Conservation (phyloP, 2,888 invertebrate genomes). For the Tenthredo amoena region DNA sequence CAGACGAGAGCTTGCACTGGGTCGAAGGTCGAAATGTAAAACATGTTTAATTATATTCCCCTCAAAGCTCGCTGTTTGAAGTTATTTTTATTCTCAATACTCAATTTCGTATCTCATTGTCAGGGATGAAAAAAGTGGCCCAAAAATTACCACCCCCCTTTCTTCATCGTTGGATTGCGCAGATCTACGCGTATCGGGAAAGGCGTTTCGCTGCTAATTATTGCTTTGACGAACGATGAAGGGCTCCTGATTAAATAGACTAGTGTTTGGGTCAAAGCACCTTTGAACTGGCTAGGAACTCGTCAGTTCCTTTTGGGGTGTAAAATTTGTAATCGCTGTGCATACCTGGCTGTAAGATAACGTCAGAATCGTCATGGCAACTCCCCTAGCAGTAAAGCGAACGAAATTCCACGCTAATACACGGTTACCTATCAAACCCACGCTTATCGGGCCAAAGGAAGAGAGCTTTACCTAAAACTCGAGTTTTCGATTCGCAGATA, state of each 20-base stretch:
- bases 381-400: constrained; percentile 55
- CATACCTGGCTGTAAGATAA: constrained; percentile 52
- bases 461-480: neutral
- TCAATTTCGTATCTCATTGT: neutral
- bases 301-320: neutral
- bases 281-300: neutral
- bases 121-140: neutral
- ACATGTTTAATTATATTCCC: neutral
- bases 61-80: neutral
- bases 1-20: neutral
- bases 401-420: neutral
- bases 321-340: neutral
- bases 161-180: too few relatives aligned
- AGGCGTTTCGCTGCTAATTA: neutral
- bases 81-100: neutral
- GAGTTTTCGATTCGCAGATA: neutral
- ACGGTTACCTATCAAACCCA: neutral
- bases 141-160: too few relatives aligned
- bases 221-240: neutral
- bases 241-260: neutral
- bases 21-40: neutral
- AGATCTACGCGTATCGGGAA: neutral
- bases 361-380: constrained; percentile 66
- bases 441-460: neutral
- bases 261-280: neutral